phyloP scores from a whole-genome alignment of 2,113 vertebrate genomes.

The Phoenicopterus ruber region DNA sequence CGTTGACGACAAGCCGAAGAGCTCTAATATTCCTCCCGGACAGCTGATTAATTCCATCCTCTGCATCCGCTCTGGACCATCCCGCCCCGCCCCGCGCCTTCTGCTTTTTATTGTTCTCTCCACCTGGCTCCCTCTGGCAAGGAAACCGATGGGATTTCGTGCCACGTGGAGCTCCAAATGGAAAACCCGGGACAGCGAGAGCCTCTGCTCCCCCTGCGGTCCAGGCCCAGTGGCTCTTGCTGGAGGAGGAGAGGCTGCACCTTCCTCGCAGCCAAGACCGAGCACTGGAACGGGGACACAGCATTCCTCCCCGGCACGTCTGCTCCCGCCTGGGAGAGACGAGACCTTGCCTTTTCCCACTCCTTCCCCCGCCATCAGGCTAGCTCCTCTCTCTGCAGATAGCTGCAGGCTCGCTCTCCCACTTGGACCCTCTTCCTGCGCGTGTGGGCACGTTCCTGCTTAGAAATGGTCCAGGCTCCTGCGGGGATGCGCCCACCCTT shows the following conservation, averaged over 20 bases:
- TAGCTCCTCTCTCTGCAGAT: neutral
- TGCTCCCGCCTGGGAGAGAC: constrained; percentile 25
- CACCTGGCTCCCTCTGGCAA: constrained; percentile 60
- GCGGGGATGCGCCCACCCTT: neutral
- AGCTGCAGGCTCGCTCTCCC: neutral
- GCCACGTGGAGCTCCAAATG: constrained; percentile 42
- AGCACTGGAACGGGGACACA: neutral
- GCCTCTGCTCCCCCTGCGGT: neutral
- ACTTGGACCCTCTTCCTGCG: neutral
- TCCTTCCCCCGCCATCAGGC: neutral
- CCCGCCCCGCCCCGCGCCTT: constrained; percentile 22
- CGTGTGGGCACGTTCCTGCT: accelerated
- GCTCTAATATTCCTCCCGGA: constrained; percentile 59
- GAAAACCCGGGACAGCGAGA: constrained; percentile 22
- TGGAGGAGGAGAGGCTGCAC: constrained; percentile 44
- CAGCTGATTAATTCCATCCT: constrained; percentile 68
- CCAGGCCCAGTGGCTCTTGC: constrained; percentile 35
- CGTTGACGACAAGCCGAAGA: constrained; percentile 59
- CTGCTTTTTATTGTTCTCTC: constrained; percentile 63
- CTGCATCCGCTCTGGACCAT: constrained; percentile 52
- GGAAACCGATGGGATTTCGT: neutral
- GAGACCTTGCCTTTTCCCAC: constrained; percentile 20
- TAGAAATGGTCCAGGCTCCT: neutral
- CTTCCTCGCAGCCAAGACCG: constrained; percentile 25
- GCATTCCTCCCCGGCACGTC: constrained; percentile 48